phyloP scores from a whole-genome alignment of 1,140 invertebrate species.

The Eupristina koningsbergeri region DNA sequence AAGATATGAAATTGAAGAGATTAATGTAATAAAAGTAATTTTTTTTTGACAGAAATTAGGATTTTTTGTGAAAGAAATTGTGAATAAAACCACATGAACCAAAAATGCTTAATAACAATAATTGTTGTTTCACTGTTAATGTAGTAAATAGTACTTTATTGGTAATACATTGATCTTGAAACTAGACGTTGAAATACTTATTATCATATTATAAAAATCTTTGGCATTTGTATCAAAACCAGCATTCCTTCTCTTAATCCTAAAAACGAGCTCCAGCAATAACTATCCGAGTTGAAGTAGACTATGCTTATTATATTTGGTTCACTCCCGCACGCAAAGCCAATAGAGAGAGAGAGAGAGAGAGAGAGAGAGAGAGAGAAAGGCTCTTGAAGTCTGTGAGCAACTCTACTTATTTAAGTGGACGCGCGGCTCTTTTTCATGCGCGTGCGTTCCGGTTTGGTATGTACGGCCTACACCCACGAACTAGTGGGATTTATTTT shows the following conservation, averaged over 20 bases:
- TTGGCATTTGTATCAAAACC: background rate
- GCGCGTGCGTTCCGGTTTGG: constrained; percentile 11
- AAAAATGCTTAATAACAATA: no score
- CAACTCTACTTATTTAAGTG: constrained; percentile 1
- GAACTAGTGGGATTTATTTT: constrained; percentile 58
- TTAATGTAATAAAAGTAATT: background rate
- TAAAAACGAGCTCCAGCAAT: no score
- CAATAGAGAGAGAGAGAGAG: background rate
- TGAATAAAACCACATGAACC: no score
- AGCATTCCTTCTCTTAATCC: background rate
- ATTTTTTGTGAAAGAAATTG: no score
- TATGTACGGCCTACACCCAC: constrained; percentile 49
- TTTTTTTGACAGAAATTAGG: no score
- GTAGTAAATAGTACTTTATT: background rate
- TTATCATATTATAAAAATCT: constrained; percentile 1
- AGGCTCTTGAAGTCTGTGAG: background rate
- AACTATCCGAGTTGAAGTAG: background rate
- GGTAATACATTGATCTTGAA: background rate
- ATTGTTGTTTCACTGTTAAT: no score
- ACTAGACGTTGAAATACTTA: background rate
- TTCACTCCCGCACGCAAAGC: background rate
- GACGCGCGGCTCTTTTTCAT: constrained; percentile 11
- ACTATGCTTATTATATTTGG: constrained; percentile 34
- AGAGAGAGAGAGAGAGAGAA: background rate
- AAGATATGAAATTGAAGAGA: background rate